Evolutionary conservation across 2,888 invertebrate genomes (phyloP), one percentile per base, ranked within the genome.

Genomic region (Labia minor): DNA sequence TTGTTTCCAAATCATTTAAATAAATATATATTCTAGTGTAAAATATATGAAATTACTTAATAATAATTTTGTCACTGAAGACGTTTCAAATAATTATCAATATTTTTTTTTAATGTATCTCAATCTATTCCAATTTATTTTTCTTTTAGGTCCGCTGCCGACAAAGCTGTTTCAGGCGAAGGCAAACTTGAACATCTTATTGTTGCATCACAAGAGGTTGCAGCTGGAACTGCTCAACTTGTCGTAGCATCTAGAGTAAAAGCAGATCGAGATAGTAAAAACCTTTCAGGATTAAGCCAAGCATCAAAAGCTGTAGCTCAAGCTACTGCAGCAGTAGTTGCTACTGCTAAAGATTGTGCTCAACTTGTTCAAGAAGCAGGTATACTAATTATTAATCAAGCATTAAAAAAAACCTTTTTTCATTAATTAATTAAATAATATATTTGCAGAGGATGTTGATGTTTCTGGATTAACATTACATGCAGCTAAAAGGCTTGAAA

Each of bases 211-310:
- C 96, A 98, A 79, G 94, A 94, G 78, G 95, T 96, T 68, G 92
- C 94, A 67, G 97, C 93, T 69, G 93, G 90, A 72, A 98, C 98
- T 1, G 96, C 97, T 64, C 98, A 98, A 79, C 82, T 99, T 68
- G 98, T 98, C 65, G 95, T 98, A 0, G 95, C 98, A 14, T 95
- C 95, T 71, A 86, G 92, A 67, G 98, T 99, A 6, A 95, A 98
- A 79, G 96, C 99, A 0, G 89, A 92, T 73, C 85, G 90, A 71
- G 85, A 86, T 69, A 91, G 95, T 73, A 80, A 81, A 71, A 89
- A 90, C 74, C 82, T 99, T 70, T 78, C 84, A n/a, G 86, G 88
- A 49, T 82, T 99, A 69, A 89, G 92, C 0, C 82, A 83, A 69
- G 96, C 97, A 1, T 95, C 95, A 11, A 87, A 90, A 70, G 84